phyloP scores from a whole-genome alignment of 2,888 invertebrate species.

The Carcina quercana region DNA sequence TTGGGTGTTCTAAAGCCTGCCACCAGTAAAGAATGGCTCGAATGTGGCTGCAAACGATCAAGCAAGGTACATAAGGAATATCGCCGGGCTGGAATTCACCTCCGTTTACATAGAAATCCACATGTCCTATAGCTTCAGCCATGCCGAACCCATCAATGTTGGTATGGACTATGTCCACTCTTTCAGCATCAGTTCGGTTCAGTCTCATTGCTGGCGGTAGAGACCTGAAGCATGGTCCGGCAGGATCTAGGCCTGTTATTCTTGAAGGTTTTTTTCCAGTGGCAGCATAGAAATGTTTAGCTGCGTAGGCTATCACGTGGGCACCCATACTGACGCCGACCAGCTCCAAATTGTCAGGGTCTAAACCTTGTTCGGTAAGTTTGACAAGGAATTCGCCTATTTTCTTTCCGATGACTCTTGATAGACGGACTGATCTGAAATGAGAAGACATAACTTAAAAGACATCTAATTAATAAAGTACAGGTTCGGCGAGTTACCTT shows the following conservation, averaged over 20 bases:
- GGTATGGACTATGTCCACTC: slow-evolving; percentile 53
- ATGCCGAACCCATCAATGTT: slow-evolving; percentile 66
- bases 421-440: slow-evolving; percentile 53
- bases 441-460: no score
- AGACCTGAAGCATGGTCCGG: slow-evolving; percentile 55
- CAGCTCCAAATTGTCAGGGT: slow-evolving; percentile 45
- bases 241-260: slow-evolving; percentile 56
- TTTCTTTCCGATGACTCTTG: slow-evolving; percentile 42
- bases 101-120: slow-evolving; percentile 59
- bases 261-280: slow-evolving; percentile 49
- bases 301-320: slow-evolving; percentile 44
- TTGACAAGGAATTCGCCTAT: slow-evolving; percentile 51
- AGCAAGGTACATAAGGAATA: slow-evolving; percentile 48
- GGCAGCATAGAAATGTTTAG: slow-evolving; percentile 43
- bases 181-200: slow-evolving; percentile 34
- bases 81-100: slow-evolving; percentile 60
- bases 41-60: slow-evolving; percentile 51
- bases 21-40: slow-evolving; percentile 53
- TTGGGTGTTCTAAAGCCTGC: slow-evolving; percentile 57
- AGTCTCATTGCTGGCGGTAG: slow-evolving; percentile 37
- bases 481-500: no score
- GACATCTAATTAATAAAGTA: no score
- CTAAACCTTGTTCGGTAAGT: slow-evolving; percentile 38
- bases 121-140: slow-evolving; percentile 50
- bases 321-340: slow-evolving; percentile 55